Conservation (phyloP, 2,797 vertebrate genomes). For the Sarcoramphus papa region DNA sequence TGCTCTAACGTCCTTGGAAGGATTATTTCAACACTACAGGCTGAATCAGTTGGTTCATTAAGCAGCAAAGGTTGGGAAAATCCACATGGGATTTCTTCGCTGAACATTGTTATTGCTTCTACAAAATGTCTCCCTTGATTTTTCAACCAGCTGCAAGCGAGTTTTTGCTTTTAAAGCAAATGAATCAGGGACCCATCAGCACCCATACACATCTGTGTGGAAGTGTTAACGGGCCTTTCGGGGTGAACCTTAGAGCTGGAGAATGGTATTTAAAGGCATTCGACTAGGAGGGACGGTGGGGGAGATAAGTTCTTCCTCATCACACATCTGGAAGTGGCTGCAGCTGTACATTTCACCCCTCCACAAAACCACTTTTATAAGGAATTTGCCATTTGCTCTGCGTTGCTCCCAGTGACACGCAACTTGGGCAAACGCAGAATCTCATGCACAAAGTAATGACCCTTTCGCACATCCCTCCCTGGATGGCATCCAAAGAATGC, state of each 20-base stretch:
- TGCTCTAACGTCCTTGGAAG: constrained; percentile 1
- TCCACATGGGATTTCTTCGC: neutral
- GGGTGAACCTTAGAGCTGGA: neutral
- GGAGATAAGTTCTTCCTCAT: neutral
- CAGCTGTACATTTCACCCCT: neutral
- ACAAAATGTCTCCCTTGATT: neutral
- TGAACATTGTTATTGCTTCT: neutral
- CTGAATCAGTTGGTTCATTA: constrained; percentile 46
- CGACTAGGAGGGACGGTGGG: neutral
- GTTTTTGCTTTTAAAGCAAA: neutral
- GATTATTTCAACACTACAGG: constrained; percentile 31
- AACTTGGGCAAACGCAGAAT: neutral
- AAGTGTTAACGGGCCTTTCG: neutral
- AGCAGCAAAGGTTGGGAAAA: constrained; percentile 22
- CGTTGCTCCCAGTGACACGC: accelerated
- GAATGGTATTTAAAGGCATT: neutral
- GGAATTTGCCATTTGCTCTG: neutral
- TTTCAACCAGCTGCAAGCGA: neutral
- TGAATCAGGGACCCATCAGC: neutral
- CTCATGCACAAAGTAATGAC: neutral
- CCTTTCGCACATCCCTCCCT: neutral
- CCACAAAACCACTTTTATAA: neutral
- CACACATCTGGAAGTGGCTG: neutral
- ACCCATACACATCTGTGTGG: constrained; percentile 30
- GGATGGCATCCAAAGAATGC: constrained; percentile 44